Evolutionary conservation across 1,140 invertebrate genomes (phyloP), one percentile per base, ranked within the genome.

Genomic region (Heliconius hewitsoni): DNA sequence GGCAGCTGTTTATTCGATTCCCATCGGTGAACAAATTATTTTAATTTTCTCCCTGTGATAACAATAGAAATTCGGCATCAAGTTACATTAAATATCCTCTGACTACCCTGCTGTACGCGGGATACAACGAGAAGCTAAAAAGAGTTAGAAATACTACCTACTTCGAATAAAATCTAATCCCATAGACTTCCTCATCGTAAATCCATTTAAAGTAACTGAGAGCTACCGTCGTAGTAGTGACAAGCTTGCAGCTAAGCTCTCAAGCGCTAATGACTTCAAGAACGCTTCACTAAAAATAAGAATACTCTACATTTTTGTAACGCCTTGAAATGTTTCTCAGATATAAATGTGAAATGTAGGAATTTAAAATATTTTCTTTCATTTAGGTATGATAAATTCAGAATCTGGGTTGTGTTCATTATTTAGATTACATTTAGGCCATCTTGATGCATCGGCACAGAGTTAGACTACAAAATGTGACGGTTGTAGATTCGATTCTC

Each of bases 201-300:
- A 80, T 80, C 74, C 52, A 80, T 71, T 80, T 80, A 76, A 73
- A 80, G 71, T 73, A 42, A 80, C 46, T 76, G 79, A 80, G 71
- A 76, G 79, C 74, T 52, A 46, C 30, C 71, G 79, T 39, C 79
- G 55, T 46, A 72, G 79, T 39, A 76, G 76, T 79, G 81, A 82
- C 78, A 80, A 77, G 76, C 76, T 75, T 52, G 77, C 77, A 71
- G 73, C 74, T 82, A 79, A 82, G 81, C 81, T 75, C 78, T 77
- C 55, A 78, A 34, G 30, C 75, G 52, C 73, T 77, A 74, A 79
- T 79, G 78, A 79, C 81, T 79, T 77, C 57, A 75, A 79, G 81
- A 75, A 76, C 66, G 70, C 79, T 75, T 42, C 46, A 73, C 52
- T 55, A 76, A 80, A 80, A 76, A 75, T 75, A 75, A 75, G 57